A percentile compares a stretch with the other conserved stretches of the same genome.
Evolutionary conservation across 2,797 vertebrate genomes (phyloP).

Genomic region (Spheniscus humboldti): DNA sequence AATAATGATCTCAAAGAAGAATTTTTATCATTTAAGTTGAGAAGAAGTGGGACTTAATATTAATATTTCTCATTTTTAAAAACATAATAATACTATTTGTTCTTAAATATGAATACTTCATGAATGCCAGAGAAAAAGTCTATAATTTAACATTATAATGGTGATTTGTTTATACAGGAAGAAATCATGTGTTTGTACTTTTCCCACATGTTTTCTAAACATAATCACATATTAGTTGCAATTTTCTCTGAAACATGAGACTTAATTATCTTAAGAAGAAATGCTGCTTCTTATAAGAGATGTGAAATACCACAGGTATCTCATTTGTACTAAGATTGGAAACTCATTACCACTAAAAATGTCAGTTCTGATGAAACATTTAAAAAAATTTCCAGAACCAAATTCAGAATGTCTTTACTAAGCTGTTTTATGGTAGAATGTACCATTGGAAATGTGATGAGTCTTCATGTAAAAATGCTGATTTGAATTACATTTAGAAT

Average conservation of each 20-base stretch:
- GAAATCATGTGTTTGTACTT: slow-evolving; percentile 57
- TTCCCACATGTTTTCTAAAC: slow-evolving; percentile 26
- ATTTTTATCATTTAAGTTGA: slow-evolving; percentile 10
- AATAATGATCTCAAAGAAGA: neutral
- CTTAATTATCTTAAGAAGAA: slow-evolving; percentile 48
- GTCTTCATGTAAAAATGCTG: slow-evolving; percentile 82
- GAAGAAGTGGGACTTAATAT: neutral
- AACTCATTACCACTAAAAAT: slow-evolving; percentile 71
- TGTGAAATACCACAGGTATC: slow-evolving; percentile 46
- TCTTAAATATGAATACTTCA: slow-evolving; percentile 18
- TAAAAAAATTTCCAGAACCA: slow-evolving; percentile 65
- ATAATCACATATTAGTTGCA: slow-evolving; percentile 57
- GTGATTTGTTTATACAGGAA: slow-evolving; percentile 37
- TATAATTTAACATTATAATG: slow-evolving; percentile 27
- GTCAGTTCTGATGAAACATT: slow-evolving; percentile 73
- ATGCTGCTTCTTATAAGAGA: slow-evolving; percentile 13
- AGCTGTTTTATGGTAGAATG: slow-evolving; percentile 70
- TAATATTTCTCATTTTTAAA: slow-evolving; percentile 34
- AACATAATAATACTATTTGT: neutral
- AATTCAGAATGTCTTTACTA: slow-evolving; percentile 76
- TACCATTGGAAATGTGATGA: slow-evolving; percentile 79
- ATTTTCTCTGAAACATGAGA: slow-evolving; percentile 54
- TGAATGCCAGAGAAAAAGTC: slow-evolving; percentile 5
- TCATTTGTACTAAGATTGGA: slow-evolving; percentile 57
- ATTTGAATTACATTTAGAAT: slow-evolving; percentile 83